A percentile compares a stretch with the other conserved stretches of the same genome.
Conservation (phyloP, 2,888 invertebrate genomes). For the Trichogramma evanescens region DNA sequence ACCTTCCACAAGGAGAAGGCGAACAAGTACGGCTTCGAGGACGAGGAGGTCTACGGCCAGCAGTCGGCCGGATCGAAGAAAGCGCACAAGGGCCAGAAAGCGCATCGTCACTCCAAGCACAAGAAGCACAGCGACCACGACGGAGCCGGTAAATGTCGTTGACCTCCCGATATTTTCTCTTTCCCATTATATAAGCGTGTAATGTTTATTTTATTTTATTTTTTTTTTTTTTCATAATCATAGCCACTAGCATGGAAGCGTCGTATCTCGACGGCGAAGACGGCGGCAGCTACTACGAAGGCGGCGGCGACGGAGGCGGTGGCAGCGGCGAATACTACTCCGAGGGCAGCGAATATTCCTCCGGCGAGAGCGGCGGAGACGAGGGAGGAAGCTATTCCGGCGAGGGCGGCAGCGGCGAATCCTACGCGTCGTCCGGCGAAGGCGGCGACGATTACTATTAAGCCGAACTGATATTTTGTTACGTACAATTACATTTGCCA, state of each 20-base stretch:
- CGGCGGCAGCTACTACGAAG: constrained; percentile 26
- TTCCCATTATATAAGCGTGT: background rate
- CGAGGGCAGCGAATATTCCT: constrained; percentile 25
- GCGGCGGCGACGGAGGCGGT: constrained; percentile 24
- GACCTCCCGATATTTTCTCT: background rate
- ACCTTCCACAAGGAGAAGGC: constrained; percentile 67
- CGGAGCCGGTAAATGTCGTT: constrained; percentile 41
- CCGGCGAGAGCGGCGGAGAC: constrained; percentile 32
- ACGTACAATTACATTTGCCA: too few relatives aligned
- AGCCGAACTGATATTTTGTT: background rate
- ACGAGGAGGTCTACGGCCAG: constrained; percentile 60
- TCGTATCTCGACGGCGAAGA: constrained; percentile 22
- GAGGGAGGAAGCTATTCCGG: constrained; percentile 32
- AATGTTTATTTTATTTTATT: background rate
- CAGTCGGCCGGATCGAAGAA: constrained; percentile 33
- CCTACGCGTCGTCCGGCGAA: constrained; percentile 29
- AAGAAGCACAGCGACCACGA: constrained; percentile 42
- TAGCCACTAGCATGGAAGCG: constrained; percentile 25
- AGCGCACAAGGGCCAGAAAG: constrained; percentile 1
- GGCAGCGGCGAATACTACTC: constrained; percentile 22
- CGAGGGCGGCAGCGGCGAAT: constrained; percentile 30
- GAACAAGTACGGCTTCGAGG: constrained; percentile 66
- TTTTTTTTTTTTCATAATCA: background rate
- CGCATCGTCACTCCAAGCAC: constrained; percentile 8
- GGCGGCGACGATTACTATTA: constrained; percentile 17